Conservation (phyloP, 2,888 invertebrate species). For the Macaria liturata region DNA sequence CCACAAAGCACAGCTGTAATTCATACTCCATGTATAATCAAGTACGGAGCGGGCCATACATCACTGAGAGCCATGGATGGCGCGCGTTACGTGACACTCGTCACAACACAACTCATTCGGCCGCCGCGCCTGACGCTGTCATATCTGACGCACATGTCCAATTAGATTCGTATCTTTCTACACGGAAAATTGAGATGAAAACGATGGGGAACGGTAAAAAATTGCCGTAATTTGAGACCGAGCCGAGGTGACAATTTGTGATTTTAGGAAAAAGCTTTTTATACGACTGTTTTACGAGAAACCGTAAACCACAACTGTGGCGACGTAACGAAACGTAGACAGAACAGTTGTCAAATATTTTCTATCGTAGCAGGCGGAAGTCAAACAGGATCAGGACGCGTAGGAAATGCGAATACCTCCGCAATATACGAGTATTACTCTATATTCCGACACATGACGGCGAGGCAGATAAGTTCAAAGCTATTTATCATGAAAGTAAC, state of each 20-base stretch:
- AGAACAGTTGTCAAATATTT: constrained; percentile 19
- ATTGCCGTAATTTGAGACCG: constrained; percentile 26
- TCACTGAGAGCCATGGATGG: constrained; percentile 23
- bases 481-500: constrained; percentile 13
- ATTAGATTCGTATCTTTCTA: constrained; percentile 47
- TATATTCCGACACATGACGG: constrained; percentile 14
- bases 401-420: constrained; percentile 18
- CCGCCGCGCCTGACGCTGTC: constrained; percentile 38
- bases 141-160: constrained; percentile 49
- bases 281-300: constrained; percentile 22
- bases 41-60: constrained; percentile 12
- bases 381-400: constrained; percentile 25
- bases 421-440: constrained; percentile 20
- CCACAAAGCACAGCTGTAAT: no score
- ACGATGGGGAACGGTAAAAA: constrained; percentile 32
- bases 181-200: constrained; percentile 39
- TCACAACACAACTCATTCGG: constrained; percentile 42
- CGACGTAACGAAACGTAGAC: constrained; percentile 15
- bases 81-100: constrained; percentile 34
- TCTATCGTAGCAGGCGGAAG: constrained; percentile 18
- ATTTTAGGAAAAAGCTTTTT: constrained; percentile 21
- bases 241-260: constrained; percentile 24
- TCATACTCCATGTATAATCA: not conserved
- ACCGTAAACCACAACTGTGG: constrained; percentile 17
- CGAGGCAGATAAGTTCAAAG: constrained; percentile 16